A percentile compares a stretch with the other conserved stretches of the same genome.
These are phyloP conservation scores for Masnerella sp. DNA, from an alignment of 2,888 invertebrate genomes.

Conservation along the genomic window DNA sequence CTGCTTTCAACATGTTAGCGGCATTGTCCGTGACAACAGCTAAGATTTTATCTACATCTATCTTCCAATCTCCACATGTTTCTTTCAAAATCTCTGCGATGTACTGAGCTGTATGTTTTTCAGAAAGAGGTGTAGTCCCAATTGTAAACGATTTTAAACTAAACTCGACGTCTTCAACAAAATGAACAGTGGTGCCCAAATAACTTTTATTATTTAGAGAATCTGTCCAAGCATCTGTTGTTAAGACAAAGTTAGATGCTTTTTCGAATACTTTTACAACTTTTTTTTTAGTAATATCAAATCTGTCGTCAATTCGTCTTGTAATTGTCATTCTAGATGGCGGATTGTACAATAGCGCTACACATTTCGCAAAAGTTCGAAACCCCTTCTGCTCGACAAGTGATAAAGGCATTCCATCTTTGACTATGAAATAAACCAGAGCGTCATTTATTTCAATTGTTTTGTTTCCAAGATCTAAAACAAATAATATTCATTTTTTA, in stretches of 20 bases:
- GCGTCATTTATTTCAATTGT: background rate
- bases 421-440: constrained; percentile 2
- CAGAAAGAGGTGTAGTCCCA: constrained; percentile 8
- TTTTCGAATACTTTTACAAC: background rate
- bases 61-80: constrained; percentile 20
- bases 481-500: too few species aligned
- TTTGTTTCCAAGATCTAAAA: background rate
- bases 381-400: background rate
- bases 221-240: constrained; percentile 37
- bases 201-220: constrained; percentile 21
- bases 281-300: background rate
- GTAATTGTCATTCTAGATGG: constrained; percentile 5
- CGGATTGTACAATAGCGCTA: constrained; percentile 4
- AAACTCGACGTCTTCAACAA: too few species aligned
- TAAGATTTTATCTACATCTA: constrained; percentile 27
- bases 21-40: constrained; percentile 49
- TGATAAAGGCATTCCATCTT: background rate
- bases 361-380: constrained; percentile 5
- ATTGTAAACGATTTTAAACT: constrained; percentile 14
- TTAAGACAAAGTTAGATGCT: background rate
- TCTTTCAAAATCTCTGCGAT: constrained; percentile 4
- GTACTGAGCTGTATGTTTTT: constrained; percentile 30
- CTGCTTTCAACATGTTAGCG: background rate
- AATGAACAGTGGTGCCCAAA: too few species aligned
- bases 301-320: constrained; percentile 2